Base-by-base conservation (phyloP, 30 jellyfish, hydroid and myxozoan genomes). In the Turritopsis rubra region DNA sequence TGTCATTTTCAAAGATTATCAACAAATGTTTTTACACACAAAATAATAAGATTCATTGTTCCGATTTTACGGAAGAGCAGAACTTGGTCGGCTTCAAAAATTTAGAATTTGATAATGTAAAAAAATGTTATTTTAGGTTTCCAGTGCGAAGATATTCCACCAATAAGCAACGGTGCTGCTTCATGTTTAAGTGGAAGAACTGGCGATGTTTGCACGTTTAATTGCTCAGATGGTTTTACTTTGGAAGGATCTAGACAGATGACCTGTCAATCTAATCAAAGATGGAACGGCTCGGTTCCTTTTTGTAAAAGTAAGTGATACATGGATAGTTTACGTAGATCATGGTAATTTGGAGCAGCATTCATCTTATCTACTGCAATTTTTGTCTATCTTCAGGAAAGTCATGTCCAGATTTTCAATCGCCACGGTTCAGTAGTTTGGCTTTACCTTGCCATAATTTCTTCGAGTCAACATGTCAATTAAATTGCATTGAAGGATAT, bases 101-200 rank as follows among this genome's bases (percentile, higher is more conserved):
- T n/a, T n/a, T n/a, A n/a, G n/a, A n/a, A n/a, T n/a, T n/a, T n/a
- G n/a, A n/a, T n/a, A n/a, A 68, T 66, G 29, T 66, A 66, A 41
- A 41, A 3, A 41, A 41, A 41, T 41, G 13, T 41, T 41, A n/a
- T 41, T 41, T 41, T 66, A 88, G 96, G 85, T 16, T 65, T 75
- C 80, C 96, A 86, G 16, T 88, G 96, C 74, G 75, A 80, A 7
- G 80, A 87, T 21, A 81, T 83, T 16, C 96, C 96, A n/a, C 96
- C 92, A 19, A 65, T 88, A 0, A 66, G 79, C 79, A 88, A 88
- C 71, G 96, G 96, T 29, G 68, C 29, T 7, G 91, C 86, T 29
- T 72, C 92, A 4, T 88, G 96, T 71, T 88, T 83, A 52, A 54
- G 23, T n/a, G 96, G 96, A 70, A 73, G 54, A 60, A 83, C 96